phyloP scores from a whole-genome alignment of 53 echinoderm and acorn worm species.

The Echinarachnius parma region DNA sequence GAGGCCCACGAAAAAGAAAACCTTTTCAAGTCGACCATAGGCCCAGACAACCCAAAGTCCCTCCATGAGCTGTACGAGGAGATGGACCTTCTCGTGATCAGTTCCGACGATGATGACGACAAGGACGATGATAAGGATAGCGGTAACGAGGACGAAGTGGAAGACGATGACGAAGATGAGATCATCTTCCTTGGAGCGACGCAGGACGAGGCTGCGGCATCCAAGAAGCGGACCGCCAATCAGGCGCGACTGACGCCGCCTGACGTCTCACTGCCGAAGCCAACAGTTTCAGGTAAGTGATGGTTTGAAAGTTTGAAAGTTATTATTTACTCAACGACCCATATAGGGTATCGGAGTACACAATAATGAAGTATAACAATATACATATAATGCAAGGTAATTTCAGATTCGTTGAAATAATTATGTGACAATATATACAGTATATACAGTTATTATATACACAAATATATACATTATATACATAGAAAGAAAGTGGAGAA shows the following conservation, averaged over 20 bases:
- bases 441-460: no score
- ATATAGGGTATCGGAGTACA: no score
- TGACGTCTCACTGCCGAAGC: not conserved
- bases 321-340: no score
- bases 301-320: no score
- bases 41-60: slow-evolving; percentile 26
- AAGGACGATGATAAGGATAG: not conserved
- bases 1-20: slow-evolving; percentile 24
- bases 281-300: not conserved
- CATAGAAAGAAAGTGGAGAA: no score
- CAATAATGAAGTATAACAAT: no score
- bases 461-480: no score
- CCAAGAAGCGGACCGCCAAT: slow-evolving; percentile 12
- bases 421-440: no score
- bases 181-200: slow-evolving; percentile 34
- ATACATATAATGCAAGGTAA: no score
- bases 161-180: slow-evolving; percentile 6
- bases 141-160: slow-evolving; percentile 15
- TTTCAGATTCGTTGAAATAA: no score
- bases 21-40: slow-evolving; percentile 36
- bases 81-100: slow-evolving; percentile 41
- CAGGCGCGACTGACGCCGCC: slow-evolving; percentile 1
- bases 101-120: not conserved
- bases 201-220: no score
- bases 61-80: slow-evolving; percentile 51